Evolutionary conservation across 2,113 vertebrate species (phyloP).

Genomic region (Capra hircus): DNA sequence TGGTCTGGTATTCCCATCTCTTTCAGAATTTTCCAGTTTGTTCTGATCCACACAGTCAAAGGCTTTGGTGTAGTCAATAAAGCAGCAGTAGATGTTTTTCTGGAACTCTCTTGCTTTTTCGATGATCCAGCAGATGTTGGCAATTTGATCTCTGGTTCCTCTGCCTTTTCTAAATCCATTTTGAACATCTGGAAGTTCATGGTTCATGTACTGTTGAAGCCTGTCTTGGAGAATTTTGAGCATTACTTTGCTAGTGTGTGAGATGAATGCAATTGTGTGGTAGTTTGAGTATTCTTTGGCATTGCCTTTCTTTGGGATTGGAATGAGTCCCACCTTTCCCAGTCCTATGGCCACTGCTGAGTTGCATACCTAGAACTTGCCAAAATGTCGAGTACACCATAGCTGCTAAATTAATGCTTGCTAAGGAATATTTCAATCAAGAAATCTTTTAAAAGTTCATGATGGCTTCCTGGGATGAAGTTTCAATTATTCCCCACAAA

Average conservation of each 20-base stretch:
- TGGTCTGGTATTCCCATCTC: background rate
- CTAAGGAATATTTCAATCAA: background rate
- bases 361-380: background rate
- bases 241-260: background rate
- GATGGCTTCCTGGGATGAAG: background rate
- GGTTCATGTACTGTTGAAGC: background rate
- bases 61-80: background rate
- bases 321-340: background rate
- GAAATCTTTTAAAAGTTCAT: background rate
- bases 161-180: background rate
- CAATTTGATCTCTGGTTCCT: background rate
- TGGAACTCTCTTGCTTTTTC: background rate
- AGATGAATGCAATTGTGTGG: background rate
- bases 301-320: background rate
- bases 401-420: background rate
- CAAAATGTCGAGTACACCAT: background rate
- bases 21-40: background rate
- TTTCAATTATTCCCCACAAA: background rate
- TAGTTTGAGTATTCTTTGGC: background rate
- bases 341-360: background rate
- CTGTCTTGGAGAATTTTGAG: background rate
- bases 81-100: background rate
- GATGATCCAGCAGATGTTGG: background rate
- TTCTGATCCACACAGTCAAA: background rate
- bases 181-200: background rate